phyloP scores from a whole-genome alignment of 1,140 invertebrate species.

The Glossosoma conforme region DNA sequence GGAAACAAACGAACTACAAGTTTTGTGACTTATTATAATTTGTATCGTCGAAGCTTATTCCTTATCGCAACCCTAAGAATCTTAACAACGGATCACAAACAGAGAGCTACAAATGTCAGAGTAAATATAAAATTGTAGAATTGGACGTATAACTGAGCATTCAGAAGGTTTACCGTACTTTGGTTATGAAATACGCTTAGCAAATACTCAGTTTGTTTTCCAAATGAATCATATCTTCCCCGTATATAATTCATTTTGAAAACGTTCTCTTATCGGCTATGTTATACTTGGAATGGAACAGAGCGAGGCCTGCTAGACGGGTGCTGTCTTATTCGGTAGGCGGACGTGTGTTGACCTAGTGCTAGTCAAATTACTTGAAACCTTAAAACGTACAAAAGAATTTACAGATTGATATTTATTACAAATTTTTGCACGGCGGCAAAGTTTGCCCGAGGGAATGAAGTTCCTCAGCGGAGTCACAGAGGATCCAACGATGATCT shows the following conservation, averaged over 20 bases:
- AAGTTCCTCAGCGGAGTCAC: too few relatives aligned
- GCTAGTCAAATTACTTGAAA: too few relatives aligned
- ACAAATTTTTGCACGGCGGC: slow-evolving; percentile 11
- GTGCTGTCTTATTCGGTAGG: slow-evolving; percentile 18
- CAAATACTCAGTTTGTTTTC: slow-evolving; percentile 25
- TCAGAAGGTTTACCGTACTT: slow-evolving; percentile 24
- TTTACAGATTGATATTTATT: slow-evolving; percentile 19
- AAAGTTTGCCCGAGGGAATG: too few relatives aligned
- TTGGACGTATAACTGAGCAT: slow-evolving; percentile 33
- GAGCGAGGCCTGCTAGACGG: slow-evolving; percentile 5
- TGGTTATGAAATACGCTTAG: slow-evolving; percentile 19
- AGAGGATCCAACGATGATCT: background rate
- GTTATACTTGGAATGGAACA: slow-evolving; percentile 17
- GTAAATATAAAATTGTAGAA: slow-evolving; percentile 31
- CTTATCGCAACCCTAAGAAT: slow-evolving; percentile 28
- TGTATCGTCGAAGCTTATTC: slow-evolving; percentile 24
- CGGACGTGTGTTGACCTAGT: slow-evolving; percentile 29
- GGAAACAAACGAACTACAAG: slow-evolving; percentile 26
- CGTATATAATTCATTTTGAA: slow-evolving; percentile 29
- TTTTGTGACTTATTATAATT: slow-evolving; percentile 26
- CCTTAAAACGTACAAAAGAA: slow-evolving; percentile 19
- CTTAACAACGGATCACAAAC: slow-evolving; percentile 26
- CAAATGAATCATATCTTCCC: slow-evolving; percentile 31
- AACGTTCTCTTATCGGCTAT: slow-evolving; percentile 18
- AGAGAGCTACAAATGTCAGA: slow-evolving; percentile 26